Base-by-base conservation (phyloP, 2,113 vertebrate genomes). In the Oceanodroma tethys region DNA sequence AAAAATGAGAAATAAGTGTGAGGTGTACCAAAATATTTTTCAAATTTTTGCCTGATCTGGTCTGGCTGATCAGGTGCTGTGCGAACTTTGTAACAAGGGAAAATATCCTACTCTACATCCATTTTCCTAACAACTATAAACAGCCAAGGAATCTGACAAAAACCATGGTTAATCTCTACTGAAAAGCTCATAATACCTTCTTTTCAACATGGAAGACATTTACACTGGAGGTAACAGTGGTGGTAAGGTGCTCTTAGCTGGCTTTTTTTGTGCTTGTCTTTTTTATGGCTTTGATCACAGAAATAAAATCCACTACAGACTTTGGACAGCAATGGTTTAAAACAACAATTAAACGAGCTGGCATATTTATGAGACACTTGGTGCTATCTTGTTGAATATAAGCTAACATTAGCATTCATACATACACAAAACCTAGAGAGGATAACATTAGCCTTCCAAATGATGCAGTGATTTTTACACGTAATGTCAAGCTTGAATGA, bases 361-460 rank as follows among this genome's bases (percentile, higher is more conserved):
- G 15, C 23, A n/a, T 80, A 81, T 84, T 86, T 91, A 83, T 78
- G 80, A 93, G 80, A 48, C 30, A 47, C 22, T 50, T 4, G 7
- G 9, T 50, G 16, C 8, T 78, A 38, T 42, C 73, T 74, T 85
- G 5, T 81, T 86, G 43, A 88, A 56, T 65, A 6, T 59, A 83
- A 80, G 26, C 53, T 66, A 74, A 48, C 25, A 65, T 73, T 73
- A 85, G 4, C 50, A 79, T 72, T 90, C 63, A 60, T 45, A 68
- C 58, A 75, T 56, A 56, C 4, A 63, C 9, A 84, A 73, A 82
- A 73, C 13, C 29, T 67, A 42, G 12, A 34, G 27, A 84, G 20
- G 9, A 25, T 74, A 87, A 55, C 22, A 66, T 53, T 80, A 86
- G 25, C 40, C 50, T 96, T 92, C 47, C 59, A 90, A 78, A 87